Conservation (phyloP, 2,888 invertebrate genomes). For the Tanytarsus gracilentus region DNA sequence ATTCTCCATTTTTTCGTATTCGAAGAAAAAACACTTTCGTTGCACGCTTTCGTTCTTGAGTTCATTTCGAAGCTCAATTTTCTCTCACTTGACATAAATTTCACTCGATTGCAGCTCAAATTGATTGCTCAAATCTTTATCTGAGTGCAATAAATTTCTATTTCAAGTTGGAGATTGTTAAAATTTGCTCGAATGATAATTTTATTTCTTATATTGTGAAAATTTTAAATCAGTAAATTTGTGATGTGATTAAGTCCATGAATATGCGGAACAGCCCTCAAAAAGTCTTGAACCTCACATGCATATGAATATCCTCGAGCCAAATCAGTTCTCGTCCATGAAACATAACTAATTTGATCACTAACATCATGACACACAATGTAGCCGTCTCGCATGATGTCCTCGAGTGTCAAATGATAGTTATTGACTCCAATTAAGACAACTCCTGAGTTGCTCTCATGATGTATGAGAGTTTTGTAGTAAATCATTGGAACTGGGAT, state of each 20-base stretch:
- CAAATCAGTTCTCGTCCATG: slow-evolving; percentile 36
- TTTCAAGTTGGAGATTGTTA: too few relatives aligned
- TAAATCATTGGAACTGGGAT: slow-evolving; percentile 14
- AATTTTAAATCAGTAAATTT: too few relatives aligned
- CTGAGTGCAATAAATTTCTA: too few relatives aligned
- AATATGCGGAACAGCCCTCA: slow-evolving; percentile 34
- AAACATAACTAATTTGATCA: slow-evolving; percentile 46
- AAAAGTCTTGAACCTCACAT: slow-evolving; percentile 37
- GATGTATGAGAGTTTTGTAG: slow-evolving; percentile 13
- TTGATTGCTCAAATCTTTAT: too few relatives aligned
- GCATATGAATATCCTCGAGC: slow-evolving; percentile 38
- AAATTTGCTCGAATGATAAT: too few relatives aligned
- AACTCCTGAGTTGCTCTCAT: not conserved
- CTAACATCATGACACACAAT: slow-evolving; percentile 44
- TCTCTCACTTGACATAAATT: too few relatives aligned
- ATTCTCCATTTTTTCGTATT: too few relatives aligned
- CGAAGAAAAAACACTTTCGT: too few relatives aligned
- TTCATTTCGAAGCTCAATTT: too few relatives aligned
- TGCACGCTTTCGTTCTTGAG: too few relatives aligned
- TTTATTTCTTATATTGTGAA: too few relatives aligned
- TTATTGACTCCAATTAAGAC: slow-evolving; percentile 44
- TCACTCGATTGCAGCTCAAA: too few relatives aligned
- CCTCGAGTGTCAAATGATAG: slow-evolving; percentile 36
- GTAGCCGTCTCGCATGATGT: slow-evolving; percentile 37
- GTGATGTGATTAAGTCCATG: slow-evolving; percentile 31